These are phyloP conservation scores for Listrodromus nycthemerus DNA, from an alignment of 2,888 invertebrate genomes.

Conservation along the genomic window DNA sequence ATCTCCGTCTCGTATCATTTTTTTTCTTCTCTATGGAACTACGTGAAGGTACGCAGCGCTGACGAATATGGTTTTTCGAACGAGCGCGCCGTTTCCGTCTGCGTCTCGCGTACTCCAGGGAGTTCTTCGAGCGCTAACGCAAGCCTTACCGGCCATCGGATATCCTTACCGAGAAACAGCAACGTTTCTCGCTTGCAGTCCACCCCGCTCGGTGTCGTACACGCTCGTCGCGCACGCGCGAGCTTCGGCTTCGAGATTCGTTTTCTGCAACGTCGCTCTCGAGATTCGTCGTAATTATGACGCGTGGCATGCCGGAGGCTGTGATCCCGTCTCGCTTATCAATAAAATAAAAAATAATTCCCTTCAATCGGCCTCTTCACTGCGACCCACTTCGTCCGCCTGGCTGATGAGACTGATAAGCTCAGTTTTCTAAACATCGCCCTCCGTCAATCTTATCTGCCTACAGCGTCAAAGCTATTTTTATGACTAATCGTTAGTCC, in stretches of 20 bases:
- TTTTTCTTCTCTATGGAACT: not conserved
- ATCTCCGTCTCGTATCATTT: constrained; percentile 29
- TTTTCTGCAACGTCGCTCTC: constrained; percentile 31
- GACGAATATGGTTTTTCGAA: constrained; percentile 17
- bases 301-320: not conserved
- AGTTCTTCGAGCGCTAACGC: not conserved
- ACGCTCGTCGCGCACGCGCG: not conserved
- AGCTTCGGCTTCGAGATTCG: constrained; percentile 2
- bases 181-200: constrained; percentile 27
- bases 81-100: constrained; percentile 3
- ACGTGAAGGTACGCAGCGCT: constrained; percentile 18
- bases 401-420: constrained; percentile 1
- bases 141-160: constrained; percentile 65
- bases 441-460: constrained; percentile 4
- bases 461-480: not conserved
- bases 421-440: constrained; percentile 8
- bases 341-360: constrained; percentile 7
- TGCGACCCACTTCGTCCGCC: not conserved
- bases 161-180: constrained; percentile 69
- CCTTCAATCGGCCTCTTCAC: not conserved
- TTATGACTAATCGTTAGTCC: not conserved
- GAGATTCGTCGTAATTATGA: constrained; percentile 22
- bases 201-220: not conserved
- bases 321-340: constrained; percentile 21
- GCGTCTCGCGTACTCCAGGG: not conserved